phyloP scores from a whole-genome alignment of 2,797 vertebrate species.

The Enteromius treurensis region DNA sequence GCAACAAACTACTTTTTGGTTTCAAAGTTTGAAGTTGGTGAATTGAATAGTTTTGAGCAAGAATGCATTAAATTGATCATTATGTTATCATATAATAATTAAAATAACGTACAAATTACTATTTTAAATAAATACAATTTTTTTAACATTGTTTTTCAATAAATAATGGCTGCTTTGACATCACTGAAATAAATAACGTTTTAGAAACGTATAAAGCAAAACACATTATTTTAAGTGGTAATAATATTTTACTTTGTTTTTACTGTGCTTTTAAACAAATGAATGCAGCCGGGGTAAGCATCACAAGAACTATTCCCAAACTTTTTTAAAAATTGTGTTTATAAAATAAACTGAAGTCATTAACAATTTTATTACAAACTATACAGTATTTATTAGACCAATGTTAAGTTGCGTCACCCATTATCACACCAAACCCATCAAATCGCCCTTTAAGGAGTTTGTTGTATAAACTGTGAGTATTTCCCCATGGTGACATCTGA shows the following conservation, averaged over 20 bases:
- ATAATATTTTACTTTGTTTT: too few species aligned
- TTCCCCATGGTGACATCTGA: not conserved
- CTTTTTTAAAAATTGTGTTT: not conserved
- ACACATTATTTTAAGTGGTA: too few species aligned
- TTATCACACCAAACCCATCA: not conserved
- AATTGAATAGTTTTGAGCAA: not conserved
- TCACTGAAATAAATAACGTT: too few species aligned
- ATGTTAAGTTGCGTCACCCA: not conserved
- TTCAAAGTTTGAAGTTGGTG: too few species aligned
- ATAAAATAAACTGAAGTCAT: not conserved
- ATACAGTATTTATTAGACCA: slow-evolving; percentile 6
- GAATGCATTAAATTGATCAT: not conserved
- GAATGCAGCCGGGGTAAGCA: not conserved
- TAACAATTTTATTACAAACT: not conserved
- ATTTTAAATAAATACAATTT: too few species aligned
- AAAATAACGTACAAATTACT: too few species aligned
- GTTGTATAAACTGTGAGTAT: not conserved
- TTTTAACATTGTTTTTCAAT: not conserved
- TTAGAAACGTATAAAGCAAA: too few species aligned
- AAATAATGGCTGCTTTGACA: not conserved
- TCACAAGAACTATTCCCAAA: not conserved
- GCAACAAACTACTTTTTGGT: not conserved
- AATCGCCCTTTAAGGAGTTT: not conserved
- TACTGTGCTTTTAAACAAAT: too few species aligned
- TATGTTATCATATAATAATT: not conserved